These are phyloP conservation scores for Sebastolobus alascanus DNA, from an alignment of 2,797 vertebrate genomes.

Conservation along the genomic window DNA sequence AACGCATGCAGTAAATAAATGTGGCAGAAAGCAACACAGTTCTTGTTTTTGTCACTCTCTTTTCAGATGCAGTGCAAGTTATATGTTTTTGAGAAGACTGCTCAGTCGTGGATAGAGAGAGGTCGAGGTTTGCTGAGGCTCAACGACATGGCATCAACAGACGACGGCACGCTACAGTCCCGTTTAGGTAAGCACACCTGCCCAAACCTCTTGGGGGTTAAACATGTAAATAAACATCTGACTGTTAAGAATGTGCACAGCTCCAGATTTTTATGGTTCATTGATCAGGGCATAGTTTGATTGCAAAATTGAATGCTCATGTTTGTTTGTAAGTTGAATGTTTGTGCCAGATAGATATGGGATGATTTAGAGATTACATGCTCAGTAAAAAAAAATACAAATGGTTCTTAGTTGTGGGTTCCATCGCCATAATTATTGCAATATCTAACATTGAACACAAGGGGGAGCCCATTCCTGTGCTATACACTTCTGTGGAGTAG, in stretches of 20 bases:
- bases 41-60: neutral
- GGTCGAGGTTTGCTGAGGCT: conserved; percentile 96
- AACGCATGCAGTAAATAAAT: neutral
- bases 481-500: neutral
- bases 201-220: neutral
- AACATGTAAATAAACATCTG: neutral
- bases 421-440: neutral
- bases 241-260: neutral
- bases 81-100: conserved; percentile 97
- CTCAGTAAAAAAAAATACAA: neutral
- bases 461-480: conserved; percentile 39
- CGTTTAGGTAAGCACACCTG: conserved; percentile 88
- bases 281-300: neutral
- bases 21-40: neutral
- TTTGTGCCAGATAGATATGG: neutral
- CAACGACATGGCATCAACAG: conserved; percentile 97
- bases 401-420: neutral
- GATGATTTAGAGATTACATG: neutral
- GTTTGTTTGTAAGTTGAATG: neutral
- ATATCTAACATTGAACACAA: conserved; percentile 45
- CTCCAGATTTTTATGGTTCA: neutral
- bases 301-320: neutral
- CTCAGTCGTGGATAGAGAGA: conserved; percentile 98
- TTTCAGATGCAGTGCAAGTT: conserved; percentile 97
- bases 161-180: conserved; percentile 95